Evolutionary conservation across 2,888 invertebrate species (phyloP).

Genomic region (Onchidella celtica): DNA sequence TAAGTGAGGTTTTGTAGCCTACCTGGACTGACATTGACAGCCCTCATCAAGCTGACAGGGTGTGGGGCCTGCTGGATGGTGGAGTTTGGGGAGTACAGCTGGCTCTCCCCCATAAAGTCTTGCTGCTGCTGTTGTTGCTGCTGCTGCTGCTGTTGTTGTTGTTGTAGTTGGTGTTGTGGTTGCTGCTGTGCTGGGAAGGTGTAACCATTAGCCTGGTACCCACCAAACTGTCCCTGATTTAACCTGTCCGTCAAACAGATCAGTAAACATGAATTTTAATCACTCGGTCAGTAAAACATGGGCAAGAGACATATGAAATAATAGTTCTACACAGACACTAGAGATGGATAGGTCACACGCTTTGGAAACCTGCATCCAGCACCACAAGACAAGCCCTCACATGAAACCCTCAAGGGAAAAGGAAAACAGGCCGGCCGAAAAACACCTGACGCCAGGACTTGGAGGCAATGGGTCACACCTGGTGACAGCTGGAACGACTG

Average conservation of each 20-base stretch:
- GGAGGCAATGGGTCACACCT: too few relatives aligned
- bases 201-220: conserved; percentile 49
- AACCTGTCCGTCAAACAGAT: background rate
- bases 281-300: too few relatives aligned
- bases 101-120: conserved; percentile 29
- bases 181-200: conserved; percentile 33
- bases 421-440: too few relatives aligned
- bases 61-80: conserved; percentile 60
- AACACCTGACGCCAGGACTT: too few relatives aligned
- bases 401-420: too few relatives aligned
- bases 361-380: too few relatives aligned
- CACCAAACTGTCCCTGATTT: conserved; percentile 51
- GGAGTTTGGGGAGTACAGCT: conserved; percentile 50
- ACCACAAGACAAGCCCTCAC: too few relatives aligned
- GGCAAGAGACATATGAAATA: too few relatives aligned
- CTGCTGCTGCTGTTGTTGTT: conserved; percentile 39
- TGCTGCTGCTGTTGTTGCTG: conserved; percentile 42
- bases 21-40: conserved; percentile 71
- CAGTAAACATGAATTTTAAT: background rate
- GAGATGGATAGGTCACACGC: too few relatives aligned
- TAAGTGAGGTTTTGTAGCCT: conserved; percentile 34
- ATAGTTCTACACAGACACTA: too few relatives aligned
- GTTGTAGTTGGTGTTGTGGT: conserved; percentile 44
- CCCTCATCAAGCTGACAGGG: conserved; percentile 63
- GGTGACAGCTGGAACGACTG: too few relatives aligned